Percentiles rank a stretch among this genome's conserved stretches.
These are phyloP conservation scores for Carcinoscorpius rotundicauda DNA, from an alignment of 1,140 invertebrate species.

Conservation along the genomic window DNA sequence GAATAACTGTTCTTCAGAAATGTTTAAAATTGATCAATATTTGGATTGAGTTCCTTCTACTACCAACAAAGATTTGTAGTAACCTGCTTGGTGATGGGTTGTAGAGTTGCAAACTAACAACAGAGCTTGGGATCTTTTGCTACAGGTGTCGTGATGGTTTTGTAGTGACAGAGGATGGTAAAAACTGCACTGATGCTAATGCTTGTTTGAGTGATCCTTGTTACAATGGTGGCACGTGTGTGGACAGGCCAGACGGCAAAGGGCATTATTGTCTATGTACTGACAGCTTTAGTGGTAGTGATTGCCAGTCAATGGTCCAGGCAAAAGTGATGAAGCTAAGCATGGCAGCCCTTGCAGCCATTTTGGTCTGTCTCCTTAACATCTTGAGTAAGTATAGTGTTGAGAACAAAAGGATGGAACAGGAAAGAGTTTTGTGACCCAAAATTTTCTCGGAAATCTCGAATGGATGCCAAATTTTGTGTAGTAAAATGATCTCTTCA, in stretches of 20 bases:
- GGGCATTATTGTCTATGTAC: conserved; percentile 47
- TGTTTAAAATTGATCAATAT: no score
- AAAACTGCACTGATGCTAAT: conserved; percentile 85
- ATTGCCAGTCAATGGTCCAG: conserved; percentile 84
- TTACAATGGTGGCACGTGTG: conserved; percentile 48
- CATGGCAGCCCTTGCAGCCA: conserved; percentile 85
- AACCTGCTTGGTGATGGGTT: no score
- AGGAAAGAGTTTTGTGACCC: no score
- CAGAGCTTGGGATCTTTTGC: no score
- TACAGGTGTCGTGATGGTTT: conserved; percentile 79
- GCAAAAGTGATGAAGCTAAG: conserved; percentile 83
- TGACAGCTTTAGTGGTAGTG: conserved; percentile 82
- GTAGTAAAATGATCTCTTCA: no score
- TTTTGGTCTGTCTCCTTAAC: conserved; percentile 84
- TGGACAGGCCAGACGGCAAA: conserved; percentile 46
- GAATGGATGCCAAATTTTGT: no score
- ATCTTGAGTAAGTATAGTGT: conserved; percentile 67
- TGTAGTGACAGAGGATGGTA: conserved; percentile 71
- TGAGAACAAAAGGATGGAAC: no score
- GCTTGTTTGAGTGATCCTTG: conserved; percentile 87
- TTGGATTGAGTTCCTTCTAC: no score
- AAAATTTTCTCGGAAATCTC: no score
- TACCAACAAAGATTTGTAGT: no score
- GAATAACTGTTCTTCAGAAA: no score
- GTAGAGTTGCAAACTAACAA: no score